Evolutionary conservation across 2,888 invertebrate genomes (phyloP).

Genomic region (Limenitis camilla): DNA sequence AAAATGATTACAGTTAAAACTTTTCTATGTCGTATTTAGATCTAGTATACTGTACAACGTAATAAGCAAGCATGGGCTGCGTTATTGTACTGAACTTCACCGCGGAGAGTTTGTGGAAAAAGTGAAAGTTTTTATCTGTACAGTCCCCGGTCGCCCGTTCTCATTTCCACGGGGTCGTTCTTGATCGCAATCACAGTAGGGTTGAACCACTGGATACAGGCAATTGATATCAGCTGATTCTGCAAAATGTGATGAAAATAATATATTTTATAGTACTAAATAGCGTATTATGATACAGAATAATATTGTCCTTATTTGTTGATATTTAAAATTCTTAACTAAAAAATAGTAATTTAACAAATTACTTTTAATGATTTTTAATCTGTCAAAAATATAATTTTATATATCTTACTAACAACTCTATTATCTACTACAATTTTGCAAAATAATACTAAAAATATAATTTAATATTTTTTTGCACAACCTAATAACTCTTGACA

Average conservation of each 20-base stretch:
- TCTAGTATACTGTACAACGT: conserved; percentile 39
- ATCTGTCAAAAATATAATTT: no score
- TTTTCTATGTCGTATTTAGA: conserved; percentile 28
- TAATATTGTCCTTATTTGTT: no score
- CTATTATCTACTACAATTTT: no score
- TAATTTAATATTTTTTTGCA: no score
- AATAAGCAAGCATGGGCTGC: conserved; percentile 47
- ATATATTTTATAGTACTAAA: neutral
- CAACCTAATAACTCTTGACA: no score
- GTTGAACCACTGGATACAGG: conserved; percentile 45
- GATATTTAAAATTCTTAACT: no score
- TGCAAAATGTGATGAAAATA: neutral
- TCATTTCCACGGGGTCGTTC: conserved; percentile 60
- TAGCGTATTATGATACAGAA: no score
- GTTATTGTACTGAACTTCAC: conserved; percentile 60
- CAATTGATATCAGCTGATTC: conserved; percentile 25
- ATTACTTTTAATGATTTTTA: no score
- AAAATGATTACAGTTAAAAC: conserved; percentile 1
- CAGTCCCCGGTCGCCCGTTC: conserved; percentile 59
- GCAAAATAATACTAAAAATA: no score
- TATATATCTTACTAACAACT: no score
- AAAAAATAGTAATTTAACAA: no score
- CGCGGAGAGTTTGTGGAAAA: conserved; percentile 60
- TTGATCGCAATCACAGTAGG: conserved; percentile 56
- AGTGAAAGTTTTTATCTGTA: conserved; percentile 71